Evolutionary conservation across 2,888 invertebrate species (phyloP).

Genomic region (Eupeodes luniger): DNA sequence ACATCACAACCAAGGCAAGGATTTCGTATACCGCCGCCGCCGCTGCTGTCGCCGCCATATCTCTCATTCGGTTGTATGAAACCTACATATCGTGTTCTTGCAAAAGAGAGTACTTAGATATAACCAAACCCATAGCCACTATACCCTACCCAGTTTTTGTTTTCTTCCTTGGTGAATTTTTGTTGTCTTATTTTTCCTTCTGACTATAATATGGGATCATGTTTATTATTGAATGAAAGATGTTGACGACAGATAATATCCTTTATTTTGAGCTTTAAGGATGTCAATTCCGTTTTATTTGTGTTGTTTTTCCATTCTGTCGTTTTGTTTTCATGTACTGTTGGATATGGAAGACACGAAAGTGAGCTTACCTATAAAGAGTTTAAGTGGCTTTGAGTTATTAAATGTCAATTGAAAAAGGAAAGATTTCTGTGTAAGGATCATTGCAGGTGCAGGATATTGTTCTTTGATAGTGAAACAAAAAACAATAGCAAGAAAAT

Average conservation of each 20-base stretch:
- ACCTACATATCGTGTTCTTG: conserved; percentile 32
- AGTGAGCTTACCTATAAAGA: not conserved
- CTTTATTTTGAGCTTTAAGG: conserved; percentile 73
- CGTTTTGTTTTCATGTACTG: not conserved
- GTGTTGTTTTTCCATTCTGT: not conserved
- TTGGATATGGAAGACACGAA: conserved; percentile 4
- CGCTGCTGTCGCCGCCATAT: conserved; percentile 1
- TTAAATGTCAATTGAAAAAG: conserved; percentile 34
- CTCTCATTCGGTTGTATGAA: conserved; percentile 52
- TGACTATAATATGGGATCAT: conserved; percentile 56
- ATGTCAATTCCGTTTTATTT: conserved; percentile 61
- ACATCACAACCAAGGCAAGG: conserved; percentile 51
- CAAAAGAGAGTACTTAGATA: not conserved
- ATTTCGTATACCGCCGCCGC: conserved; percentile 30
- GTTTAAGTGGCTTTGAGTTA: conserved; percentile 28
- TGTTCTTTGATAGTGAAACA: conserved; percentile 3
- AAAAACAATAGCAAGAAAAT: not conserved
- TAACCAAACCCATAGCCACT: not conserved
- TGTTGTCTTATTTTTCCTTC: conserved; percentile 11
- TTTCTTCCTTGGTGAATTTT: not conserved
- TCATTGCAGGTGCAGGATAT: not conserved
- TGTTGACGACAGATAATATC: conserved; percentile 76
- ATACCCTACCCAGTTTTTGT: conserved; percentile 41
- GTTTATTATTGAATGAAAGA: conserved; percentile 73
- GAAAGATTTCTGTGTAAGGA: not conserved